phyloP scores from a whole-genome alignment of 2,113 vertebrate genomes.

The Neofelis nebulosa region DNA sequence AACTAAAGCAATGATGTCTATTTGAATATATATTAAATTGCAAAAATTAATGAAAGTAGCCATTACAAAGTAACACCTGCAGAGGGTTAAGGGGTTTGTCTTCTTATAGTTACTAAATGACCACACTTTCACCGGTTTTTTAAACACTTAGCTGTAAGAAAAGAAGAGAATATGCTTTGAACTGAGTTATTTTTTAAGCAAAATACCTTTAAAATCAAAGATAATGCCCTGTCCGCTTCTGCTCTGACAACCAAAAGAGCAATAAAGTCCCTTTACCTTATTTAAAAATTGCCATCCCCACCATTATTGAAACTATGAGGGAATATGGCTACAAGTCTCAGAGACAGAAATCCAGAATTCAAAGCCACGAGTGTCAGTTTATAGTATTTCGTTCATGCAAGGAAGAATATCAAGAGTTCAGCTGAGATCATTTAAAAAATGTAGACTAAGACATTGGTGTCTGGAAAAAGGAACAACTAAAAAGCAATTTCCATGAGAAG shows the following conservation, averaged over 20 bases:
- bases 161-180: background rate
- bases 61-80: background rate
- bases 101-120: background rate
- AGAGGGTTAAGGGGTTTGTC: background rate
- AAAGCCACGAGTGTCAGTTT: background rate
- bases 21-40: constrained; percentile 17
- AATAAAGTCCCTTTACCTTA: background rate
- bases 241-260: background rate
- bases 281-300: background rate
- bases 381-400: background rate
- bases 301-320: background rate
- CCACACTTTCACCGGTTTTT: background rate
- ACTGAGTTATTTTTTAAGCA: constrained; percentile 41
- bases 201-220: constrained; percentile 35
- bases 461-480: background rate
- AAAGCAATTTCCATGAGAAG: background rate
- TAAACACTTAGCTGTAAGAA: background rate
- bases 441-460: background rate
- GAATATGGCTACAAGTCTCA: background rate
- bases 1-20: background rate
- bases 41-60: background rate
- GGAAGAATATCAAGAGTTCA: background rate
- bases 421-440: background rate
- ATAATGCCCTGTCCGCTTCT: background rate
- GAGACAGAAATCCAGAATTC: background rate